Conservation (phyloP, 2,113 vertebrate genomes). For the Passer domesticus region DNA sequence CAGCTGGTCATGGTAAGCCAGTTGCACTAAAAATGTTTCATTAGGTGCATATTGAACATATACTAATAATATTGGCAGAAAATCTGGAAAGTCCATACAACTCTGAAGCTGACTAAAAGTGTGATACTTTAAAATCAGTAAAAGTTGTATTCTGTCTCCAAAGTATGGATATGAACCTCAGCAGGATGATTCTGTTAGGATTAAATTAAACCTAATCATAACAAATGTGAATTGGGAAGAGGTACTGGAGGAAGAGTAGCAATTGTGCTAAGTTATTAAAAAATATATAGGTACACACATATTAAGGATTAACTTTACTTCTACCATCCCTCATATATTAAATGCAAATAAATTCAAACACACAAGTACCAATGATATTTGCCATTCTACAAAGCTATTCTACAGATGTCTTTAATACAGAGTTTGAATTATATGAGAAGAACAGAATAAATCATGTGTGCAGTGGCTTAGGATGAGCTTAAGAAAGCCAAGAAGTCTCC, state of each 20-base stretch:
- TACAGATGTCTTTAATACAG: neutral
- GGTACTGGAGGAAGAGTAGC: neutral
- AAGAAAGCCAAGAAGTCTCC: neutral
- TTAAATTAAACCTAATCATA: neutral
- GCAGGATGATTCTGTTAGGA: neutral
- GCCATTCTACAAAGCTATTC: neutral
- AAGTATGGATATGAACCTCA: neutral
- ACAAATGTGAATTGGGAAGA: neutral
- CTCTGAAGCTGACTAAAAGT: neutral
- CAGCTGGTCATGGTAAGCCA: neutral
- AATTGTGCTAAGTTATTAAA: neutral
- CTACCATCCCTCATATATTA: neutral
- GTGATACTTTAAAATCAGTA: neutral
- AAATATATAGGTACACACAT: neutral
- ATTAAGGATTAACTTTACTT: neutral
- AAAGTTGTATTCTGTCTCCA: neutral
- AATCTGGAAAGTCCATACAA: neutral
- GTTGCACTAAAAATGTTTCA: neutral
- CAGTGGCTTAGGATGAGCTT: neutral
- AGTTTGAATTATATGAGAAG: neutral
- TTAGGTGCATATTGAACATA: neutral
- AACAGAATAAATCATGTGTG: neutral
- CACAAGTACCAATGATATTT: neutral
- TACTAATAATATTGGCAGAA: neutral
- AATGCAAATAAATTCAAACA: neutral